Conservation (phyloP, 2,888 invertebrate species). For the Stomorhina lunata region DNA sequence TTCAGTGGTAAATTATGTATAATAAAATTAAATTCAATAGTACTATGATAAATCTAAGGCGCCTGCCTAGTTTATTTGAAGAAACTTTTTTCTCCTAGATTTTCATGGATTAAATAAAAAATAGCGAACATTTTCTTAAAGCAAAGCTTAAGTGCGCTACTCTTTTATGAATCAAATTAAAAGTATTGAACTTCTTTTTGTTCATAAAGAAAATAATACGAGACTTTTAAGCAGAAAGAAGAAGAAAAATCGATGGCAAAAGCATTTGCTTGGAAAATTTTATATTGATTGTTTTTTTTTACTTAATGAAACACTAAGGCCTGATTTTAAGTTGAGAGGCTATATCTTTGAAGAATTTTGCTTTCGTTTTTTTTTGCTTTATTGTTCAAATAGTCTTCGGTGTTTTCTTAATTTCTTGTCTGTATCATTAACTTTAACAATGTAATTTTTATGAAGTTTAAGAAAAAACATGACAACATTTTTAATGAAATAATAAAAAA, state of each 20-base stretch:
- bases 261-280: not conserved
- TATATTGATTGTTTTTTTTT: not conserved
- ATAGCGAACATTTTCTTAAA: not conserved
- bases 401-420: constrained; percentile 36
- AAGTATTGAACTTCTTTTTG: constrained; percentile 44
- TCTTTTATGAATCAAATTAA: constrained; percentile 63
- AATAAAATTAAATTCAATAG: not conserved
- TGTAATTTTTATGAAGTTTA: constrained; percentile 45
- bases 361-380: not conserved
- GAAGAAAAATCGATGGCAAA: not conserved
- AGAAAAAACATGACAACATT: constrained; percentile 43
- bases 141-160: constrained; percentile 43
- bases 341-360: not conserved
- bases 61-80: constrained; percentile 59
- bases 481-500: constrained; percentile 33
- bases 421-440: constrained; percentile 60
- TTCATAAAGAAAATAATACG: constrained; percentile 31
- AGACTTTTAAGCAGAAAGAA: not conserved
- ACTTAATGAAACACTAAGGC: not conserved
- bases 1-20: not conserved
- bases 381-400: not conserved
- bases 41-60: constrained; percentile 41
- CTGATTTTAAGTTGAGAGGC: not conserved
- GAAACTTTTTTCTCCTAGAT: too few relatives aligned
- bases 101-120: not conserved